A percentile compares a stretch with the other conserved stretches of the same genome.
Evolutionary conservation across 2,888 invertebrate genomes (phyloP).

Genomic region (Sminthurinus aureus): DNA sequence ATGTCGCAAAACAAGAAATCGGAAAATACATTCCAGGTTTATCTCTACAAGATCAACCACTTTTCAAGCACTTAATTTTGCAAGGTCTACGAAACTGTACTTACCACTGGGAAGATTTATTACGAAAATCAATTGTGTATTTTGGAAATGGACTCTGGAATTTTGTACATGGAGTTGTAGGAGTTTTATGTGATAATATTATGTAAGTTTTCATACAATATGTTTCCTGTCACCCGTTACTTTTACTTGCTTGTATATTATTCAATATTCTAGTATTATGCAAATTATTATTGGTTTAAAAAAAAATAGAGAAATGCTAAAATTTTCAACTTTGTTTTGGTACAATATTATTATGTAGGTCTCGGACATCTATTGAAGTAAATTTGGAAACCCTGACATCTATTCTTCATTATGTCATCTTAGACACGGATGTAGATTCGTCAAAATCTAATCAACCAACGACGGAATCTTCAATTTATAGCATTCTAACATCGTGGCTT

Average conservation of each 20-base stretch:
- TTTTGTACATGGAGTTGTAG: conserved; percentile 34
- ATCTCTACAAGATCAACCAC: conserved; percentile 36
- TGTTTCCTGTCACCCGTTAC: background rate
- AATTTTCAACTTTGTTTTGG: background rate
- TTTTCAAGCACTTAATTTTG: conserved; percentile 37
- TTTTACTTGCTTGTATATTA: background rate
- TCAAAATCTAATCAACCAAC: conserved; percentile 25
- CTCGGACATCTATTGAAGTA: conserved; percentile 10
- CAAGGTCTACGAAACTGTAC: conserved; percentile 39
- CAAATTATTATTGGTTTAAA: background rate
- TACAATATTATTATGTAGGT: background rate
- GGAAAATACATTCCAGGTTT: conserved; percentile 38
- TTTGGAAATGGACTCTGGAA: conserved; percentile 25
- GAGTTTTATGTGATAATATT: conserved; percentile 39
- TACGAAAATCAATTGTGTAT: conserved; percentile 32
- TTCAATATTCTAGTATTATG: background rate
- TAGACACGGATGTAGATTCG: conserved; percentile 32
- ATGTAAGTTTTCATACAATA: conserved; percentile 24
- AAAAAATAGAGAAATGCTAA: background rate
- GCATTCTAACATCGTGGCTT: conserved; percentile 29
- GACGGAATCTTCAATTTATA: conserved; percentile 37
- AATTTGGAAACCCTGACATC: conserved; percentile 36
- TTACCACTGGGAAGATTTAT: conserved; percentile 36
- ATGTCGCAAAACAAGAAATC: background rate
- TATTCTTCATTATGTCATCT: conserved; percentile 33